Percentiles rank a stretch among this genome's conserved stretches.
These are phyloP conservation scores for Lamellibrachia luymesi DNA, from an alignment of 1,140 invertebrate genomes.

Conservation along the genomic window DNA sequence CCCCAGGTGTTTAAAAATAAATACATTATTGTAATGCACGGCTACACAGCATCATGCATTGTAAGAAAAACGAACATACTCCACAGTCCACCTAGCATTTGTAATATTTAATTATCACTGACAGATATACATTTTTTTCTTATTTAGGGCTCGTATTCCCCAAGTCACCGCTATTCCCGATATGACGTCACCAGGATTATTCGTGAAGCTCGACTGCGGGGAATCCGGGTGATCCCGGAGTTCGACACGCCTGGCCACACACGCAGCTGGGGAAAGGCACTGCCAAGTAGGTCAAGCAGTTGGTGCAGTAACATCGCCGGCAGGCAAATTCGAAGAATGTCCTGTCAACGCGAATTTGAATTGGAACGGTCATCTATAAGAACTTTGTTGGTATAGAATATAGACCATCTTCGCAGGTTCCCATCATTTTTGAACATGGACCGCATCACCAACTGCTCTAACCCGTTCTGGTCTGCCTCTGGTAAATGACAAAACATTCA, in stretches of 20 bases:
- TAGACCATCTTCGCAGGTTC: no score
- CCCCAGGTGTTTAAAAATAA: no score
- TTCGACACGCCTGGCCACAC: slow-evolving; percentile 94
- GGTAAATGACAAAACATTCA: no score
- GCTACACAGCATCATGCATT: no score
- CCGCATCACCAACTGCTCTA: background rate
- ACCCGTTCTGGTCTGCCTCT: no score
- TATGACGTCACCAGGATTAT: slow-evolving; percentile 69
- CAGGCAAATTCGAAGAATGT: background rate
- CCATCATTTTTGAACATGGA: background rate
- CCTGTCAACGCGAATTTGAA: no score
- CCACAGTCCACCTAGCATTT: background rate
- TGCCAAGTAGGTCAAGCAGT: slow-evolving; percentile 56
- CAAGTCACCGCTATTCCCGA: slow-evolving; percentile 69
- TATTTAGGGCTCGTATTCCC: slow-evolving; percentile 50
- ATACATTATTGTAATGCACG: no score
- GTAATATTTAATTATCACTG: background rate
- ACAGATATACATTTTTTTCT: background rate
- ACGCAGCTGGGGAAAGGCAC: slow-evolving; percentile 72
- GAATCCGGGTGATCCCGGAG: slow-evolving; percentile 85
- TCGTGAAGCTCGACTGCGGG: slow-evolving; percentile 74
- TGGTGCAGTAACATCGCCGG: background rate
- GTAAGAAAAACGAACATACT: background rate
- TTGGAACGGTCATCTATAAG: no score
- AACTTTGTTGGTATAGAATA: no score